These are phyloP conservation scores for Sterrhoptilus dennistouni DNA, from an alignment of 2,113 vertebrate genomes.

Conservation along the genomic window DNA sequence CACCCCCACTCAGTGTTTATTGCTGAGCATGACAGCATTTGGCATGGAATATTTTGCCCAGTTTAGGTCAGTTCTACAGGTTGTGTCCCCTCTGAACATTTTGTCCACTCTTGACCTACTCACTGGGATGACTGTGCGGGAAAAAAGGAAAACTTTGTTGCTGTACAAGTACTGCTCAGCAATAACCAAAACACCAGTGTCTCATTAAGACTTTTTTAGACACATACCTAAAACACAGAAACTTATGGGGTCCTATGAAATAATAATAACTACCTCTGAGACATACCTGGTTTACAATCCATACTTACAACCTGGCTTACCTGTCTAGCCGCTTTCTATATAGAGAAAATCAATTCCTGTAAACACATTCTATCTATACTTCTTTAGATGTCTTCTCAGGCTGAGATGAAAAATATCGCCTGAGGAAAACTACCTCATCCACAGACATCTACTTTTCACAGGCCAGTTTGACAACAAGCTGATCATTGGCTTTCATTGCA, in stretches of 20 bases:
- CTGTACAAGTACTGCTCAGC: background rate
- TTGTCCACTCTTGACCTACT: background rate
- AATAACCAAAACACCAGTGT: background rate
- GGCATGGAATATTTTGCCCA: background rate
- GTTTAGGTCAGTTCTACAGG: background rate
- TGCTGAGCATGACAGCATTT: background rate
- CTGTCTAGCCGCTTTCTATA: background rate
- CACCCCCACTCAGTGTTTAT: background rate
- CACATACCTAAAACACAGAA: background rate
- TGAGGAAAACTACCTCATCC: background rate
- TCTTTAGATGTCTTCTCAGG: background rate
- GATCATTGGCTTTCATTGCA: background rate
- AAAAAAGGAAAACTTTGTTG: background rate
- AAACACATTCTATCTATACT: background rate
- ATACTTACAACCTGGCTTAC: background rate
- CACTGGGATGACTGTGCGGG: accelerated
- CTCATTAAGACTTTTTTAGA: background rate
- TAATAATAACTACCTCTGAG: background rate
- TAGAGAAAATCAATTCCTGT: background rate
- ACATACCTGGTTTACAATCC: background rate
- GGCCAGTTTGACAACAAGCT: background rate
- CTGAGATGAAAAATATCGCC: background rate
- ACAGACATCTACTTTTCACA: background rate
- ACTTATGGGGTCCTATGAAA: background rate
- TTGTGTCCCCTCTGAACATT: background rate